Conservation (phyloP, 2,113 vertebrate genomes). For the Mus musculus region DNA sequence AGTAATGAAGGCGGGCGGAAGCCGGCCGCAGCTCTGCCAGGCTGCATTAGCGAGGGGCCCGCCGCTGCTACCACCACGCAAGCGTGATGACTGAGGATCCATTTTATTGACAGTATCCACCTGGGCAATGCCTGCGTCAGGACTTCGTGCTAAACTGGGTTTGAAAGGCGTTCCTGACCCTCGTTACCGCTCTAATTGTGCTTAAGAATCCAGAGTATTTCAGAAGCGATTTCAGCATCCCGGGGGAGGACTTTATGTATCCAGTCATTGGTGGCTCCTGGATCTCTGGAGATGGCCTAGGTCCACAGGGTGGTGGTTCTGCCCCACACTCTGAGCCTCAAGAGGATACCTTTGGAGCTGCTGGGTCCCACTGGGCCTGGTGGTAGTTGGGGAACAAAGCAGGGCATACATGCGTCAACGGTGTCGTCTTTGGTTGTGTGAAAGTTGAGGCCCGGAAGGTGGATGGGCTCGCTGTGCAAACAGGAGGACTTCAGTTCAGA, state of each 20-base stretch:
- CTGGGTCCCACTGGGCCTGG: background rate
- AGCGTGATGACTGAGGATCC: conserved; percentile 84
- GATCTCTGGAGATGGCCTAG: conserved; percentile 11
- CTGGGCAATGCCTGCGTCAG: conserved; percentile 86
- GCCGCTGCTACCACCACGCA: conserved; percentile 77
- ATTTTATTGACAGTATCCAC: conserved; percentile 88
- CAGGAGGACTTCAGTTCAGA: background rate
- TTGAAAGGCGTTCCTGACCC: conserved; percentile 86
- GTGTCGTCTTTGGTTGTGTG: background rate
- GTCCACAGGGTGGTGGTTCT: background rate
- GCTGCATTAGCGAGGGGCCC: conserved; percentile 63
- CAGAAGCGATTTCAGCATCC: conserved; percentile 70
- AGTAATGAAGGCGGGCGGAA: conserved; percentile 78
- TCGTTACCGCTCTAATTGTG: conserved; percentile 87
- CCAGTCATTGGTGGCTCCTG: conserved; percentile 37
- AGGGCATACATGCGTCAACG: fast-evolving
- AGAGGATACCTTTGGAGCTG: background rate
- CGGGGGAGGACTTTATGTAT: conserved; percentile 65
- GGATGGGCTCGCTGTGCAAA: background rate
- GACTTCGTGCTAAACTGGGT: conserved; percentile 86
- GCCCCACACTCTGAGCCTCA: no score
- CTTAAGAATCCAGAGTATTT: conserved; percentile 86
- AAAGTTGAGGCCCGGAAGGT: background rate
- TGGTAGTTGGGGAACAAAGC: background rate
- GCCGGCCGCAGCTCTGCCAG: conserved; percentile 30